These are phyloP conservation scores for Trachurus trachurus DNA, from an alignment of 2,797 vertebrate species.

Conservation along the genomic window DNA sequence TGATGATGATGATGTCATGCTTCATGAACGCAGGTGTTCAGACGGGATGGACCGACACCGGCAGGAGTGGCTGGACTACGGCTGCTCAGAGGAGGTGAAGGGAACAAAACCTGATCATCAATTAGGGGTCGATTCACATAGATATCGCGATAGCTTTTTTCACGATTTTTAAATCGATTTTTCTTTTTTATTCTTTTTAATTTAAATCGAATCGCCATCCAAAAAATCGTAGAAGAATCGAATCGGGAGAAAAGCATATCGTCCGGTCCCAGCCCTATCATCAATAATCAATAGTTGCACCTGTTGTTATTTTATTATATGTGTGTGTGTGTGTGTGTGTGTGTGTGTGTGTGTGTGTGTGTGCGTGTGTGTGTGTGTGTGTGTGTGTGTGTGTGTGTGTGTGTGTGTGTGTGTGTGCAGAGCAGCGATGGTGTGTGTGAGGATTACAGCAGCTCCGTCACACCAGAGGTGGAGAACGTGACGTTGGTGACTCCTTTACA, in stretches of 20 bases:
- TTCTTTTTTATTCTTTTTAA: background rate
- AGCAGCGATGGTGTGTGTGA: slow-evolving; percentile 86
- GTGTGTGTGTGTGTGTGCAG: slow-evolving; percentile 66
- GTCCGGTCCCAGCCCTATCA: too few species aligned
- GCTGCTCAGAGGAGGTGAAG: slow-evolving; percentile 89
- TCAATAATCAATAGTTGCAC: background rate
- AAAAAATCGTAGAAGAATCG: too few species aligned
- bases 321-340: background rate
- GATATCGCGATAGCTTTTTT: too few species aligned
- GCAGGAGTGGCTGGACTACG: slow-evolving; percentile 94
- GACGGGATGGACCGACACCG: slow-evolving; percentile 96
- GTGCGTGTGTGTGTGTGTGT: background rate
- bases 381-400: background rate
- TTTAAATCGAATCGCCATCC: too few species aligned
- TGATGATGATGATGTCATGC: too few species aligned
- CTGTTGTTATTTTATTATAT: slow-evolving; percentile 5
- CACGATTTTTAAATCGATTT: too few species aligned
- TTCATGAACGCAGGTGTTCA: slow-evolving; percentile 87
- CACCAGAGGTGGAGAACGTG: slow-evolving; percentile 59
- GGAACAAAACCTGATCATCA: background rate
- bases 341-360: background rate
- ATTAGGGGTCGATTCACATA: too few species aligned
- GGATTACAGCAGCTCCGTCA: slow-evolving; percentile 80
- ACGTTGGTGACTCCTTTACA: slow-evolving; percentile 72
- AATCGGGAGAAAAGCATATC: too few species aligned